These are phyloP conservation scores for Pantala flavescens DNA, from an alignment of 1,140 invertebrate genomes.

Conservation along the genomic window DNA sequence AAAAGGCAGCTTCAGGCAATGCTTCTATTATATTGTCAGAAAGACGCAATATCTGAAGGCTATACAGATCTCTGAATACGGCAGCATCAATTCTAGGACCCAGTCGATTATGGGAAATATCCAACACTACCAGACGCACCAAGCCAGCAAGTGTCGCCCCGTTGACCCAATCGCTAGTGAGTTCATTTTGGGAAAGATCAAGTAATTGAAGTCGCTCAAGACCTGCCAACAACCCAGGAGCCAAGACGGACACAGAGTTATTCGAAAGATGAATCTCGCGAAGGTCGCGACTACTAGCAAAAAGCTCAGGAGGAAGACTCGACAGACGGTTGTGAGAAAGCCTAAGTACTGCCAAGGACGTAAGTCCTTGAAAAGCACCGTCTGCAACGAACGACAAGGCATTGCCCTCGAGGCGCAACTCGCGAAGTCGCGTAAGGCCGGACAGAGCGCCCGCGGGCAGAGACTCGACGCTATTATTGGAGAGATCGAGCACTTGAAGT, in stretches of 20 bases:
- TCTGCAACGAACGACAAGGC: slow-evolving; percentile 66
- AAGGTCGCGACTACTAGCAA: slow-evolving; percentile 64
- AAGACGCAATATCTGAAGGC: slow-evolving; percentile 67
- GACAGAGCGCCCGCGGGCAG: slow-evolving; percentile 65
- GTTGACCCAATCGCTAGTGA: slow-evolving; percentile 79
- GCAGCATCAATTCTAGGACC: slow-evolving; percentile 59
- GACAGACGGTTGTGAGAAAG: slow-evolving; percentile 71
- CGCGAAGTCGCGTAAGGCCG: slow-evolving; percentile 50
- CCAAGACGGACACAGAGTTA: slow-evolving; percentile 76
- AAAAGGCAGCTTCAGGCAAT: slow-evolving; percentile 72
- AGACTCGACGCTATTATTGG: slow-evolving; percentile 70
- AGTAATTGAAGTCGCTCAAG: slow-evolving; percentile 68
- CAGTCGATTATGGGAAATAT: slow-evolving; percentile 71
- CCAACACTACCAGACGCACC: slow-evolving; percentile 65
- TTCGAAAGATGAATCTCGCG: slow-evolving; percentile 74
- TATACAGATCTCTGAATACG: slow-evolving; percentile 69
- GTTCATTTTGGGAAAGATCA: slow-evolving; percentile 74
- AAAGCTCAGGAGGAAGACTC: slow-evolving; percentile 70
- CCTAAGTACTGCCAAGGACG: slow-evolving; percentile 61
- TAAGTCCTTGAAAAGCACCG: slow-evolving; percentile 67
- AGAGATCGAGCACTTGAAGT: slow-evolving; percentile 63
- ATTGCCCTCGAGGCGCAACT: slow-evolving; percentile 55
- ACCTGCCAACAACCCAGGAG: slow-evolving; percentile 73
- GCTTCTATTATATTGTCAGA: slow-evolving; percentile 73
- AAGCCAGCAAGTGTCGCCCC: slow-evolving; percentile 74